Conservation (phyloP, 2,888 invertebrate species). For the Lucinisca nassula region DNA sequence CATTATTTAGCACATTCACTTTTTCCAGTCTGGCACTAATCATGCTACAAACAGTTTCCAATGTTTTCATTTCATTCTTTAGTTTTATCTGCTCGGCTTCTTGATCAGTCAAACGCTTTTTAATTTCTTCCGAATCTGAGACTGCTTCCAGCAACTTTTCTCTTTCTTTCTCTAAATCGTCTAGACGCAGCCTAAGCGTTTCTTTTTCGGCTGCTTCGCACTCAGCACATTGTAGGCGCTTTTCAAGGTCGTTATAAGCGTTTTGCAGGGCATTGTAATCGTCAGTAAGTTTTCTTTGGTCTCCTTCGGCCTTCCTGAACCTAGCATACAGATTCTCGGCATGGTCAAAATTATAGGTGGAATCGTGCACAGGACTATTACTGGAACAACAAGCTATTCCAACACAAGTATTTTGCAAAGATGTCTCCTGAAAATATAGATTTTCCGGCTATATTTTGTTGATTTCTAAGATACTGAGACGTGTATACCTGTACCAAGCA, state of each 20-base stretch:
- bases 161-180: constrained; percentile 20
- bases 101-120: constrained; percentile 16
- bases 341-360: not conserved
- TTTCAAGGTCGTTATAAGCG: not conserved
- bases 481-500: too few species aligned
- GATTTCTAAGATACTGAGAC: too few species aligned
- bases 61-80: constrained; percentile 18
- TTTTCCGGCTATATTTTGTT: too few species aligned
- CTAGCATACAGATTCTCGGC: not conserved
- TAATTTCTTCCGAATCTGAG: not conserved
- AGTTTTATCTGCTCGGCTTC: constrained; percentile 14
- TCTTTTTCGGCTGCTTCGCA: not conserved
- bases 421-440: not conserved
- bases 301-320: not conserved
- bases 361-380: not conserved
- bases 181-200: constrained; percentile 21
- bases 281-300: not conserved
- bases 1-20: constrained; percentile 41
- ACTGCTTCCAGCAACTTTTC: not conserved
- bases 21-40: constrained; percentile 34
- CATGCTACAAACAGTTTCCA: constrained; percentile 15
- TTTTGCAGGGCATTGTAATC: constrained; percentile 9
- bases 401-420: not conserved
- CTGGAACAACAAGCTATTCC: not conserved
- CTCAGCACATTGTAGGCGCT: constrained; percentile 4